phyloP scores from a whole-genome alignment of 2,888 invertebrate species.

The Stenolophus ochropezus region DNA sequence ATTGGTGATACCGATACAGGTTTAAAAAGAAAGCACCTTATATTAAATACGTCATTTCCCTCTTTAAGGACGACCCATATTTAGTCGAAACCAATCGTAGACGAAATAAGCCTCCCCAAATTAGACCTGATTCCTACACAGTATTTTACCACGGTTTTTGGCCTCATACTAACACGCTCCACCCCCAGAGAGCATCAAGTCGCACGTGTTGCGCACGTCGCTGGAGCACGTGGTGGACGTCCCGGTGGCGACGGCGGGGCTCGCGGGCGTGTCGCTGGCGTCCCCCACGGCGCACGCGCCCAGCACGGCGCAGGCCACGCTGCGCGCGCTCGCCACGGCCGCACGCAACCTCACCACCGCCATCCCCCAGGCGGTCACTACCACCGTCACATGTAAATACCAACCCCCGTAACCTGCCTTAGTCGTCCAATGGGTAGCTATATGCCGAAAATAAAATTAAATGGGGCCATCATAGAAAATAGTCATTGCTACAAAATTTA shows the following conservation, averaged over 20 bases:
- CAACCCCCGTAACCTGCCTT: no score
- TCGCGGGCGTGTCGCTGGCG: constrained; percentile 3
- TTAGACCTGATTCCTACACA: no score
- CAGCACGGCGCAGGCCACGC: constrained; percentile 70
- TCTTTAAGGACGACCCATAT: no score
- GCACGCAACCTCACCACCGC: constrained; percentile 65
- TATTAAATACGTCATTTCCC: no score
- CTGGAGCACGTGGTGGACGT: constrained; percentile 75
- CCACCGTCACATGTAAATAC: constrained; percentile 41
- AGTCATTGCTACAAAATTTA: no score
- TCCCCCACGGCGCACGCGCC: constrained; percentile 67
- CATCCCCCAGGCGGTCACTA: constrained; percentile 66
- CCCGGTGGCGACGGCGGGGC: constrained; percentile 72
- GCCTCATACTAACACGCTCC: neutral
- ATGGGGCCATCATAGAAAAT: no score
- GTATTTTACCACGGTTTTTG: neutral
- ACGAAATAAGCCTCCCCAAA: no score
- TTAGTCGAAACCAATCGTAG: no score
- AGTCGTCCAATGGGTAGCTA: no score
- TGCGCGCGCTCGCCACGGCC: constrained; percentile 63
- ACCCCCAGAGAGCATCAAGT: constrained; percentile 79
- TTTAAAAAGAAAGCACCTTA: no score
- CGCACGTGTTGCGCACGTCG: constrained; percentile 84
- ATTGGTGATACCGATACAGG: no score
- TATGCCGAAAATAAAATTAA: no score